A percentile compares a stretch with the other conserved stretches of the same genome.
Evolutionary conservation across 2,113 vertebrate genomes (phyloP).

Genomic region (Donacobius atricapilla): DNA sequence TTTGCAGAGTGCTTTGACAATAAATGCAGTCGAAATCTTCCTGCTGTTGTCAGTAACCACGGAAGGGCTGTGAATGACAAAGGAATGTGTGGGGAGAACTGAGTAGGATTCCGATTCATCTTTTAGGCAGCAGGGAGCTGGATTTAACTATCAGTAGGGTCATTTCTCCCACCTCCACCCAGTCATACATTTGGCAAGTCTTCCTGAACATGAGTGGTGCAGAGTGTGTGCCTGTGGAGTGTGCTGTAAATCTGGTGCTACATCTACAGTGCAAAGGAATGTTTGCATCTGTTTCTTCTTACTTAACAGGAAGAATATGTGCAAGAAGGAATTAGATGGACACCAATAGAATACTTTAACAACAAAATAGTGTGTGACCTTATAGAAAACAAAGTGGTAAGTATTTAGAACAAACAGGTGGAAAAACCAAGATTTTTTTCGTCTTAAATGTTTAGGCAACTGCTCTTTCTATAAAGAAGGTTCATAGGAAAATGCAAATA

Average conservation of each 20-base stretch:
- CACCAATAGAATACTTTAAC: conserved; percentile 92
- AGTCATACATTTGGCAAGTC: not conserved
- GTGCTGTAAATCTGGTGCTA: not conserved
- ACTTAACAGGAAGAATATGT: conserved; percentile 88
- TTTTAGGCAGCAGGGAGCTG: not conserved
- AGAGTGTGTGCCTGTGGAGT: not conserved
- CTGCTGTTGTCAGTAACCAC: not conserved
- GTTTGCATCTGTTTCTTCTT: conserved; percentile 1
- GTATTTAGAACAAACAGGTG: conserved; percentile 12
- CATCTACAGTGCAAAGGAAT: not conserved
- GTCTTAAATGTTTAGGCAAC: not conserved
- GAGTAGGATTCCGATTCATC: not conserved
- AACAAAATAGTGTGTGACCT: conserved; percentile 97
- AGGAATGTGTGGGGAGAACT: not conserved
- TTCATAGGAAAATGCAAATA: conserved; percentile 34
- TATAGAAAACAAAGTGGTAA: conserved; percentile 94
- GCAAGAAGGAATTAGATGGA: conserved; percentile 94
- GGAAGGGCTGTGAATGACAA: not conserved
- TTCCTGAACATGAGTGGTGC: not conserved
- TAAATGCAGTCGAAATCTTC: not conserved
- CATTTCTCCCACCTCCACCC: not conserved
- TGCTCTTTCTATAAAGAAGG: not conserved
- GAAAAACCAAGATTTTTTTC: not conserved
- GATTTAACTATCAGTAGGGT: not conserved
- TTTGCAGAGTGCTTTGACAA: not conserved